Evolutionary conservation across 1,140 invertebrate species (phyloP), one percentile per base, ranked within the genome.

Genomic region (Thaumetopoea pityocampa): DNA sequence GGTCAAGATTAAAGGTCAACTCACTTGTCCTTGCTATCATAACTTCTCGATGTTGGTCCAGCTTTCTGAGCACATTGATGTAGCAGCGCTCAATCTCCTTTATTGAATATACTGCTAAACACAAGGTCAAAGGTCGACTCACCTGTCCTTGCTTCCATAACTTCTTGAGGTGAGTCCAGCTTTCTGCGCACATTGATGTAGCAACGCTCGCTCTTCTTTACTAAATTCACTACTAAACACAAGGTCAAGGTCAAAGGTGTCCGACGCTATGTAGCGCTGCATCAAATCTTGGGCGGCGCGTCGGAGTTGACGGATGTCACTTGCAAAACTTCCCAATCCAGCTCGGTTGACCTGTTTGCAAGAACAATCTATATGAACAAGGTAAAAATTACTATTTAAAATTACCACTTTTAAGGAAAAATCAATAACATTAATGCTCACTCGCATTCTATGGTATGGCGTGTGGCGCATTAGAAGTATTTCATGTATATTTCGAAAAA

Each of bases 161-260:
- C 90, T 91, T 32, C 60, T 84, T 4, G 88, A 90, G 4, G 87
- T 87, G 4, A 92, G 67, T 0, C 86, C 86, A 1, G 81, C 55
- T 24, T 72, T 77, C 12, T 73, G 54, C 0, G 86, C 86, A 2
- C 83, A 58, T 22, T 87, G 63, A 64, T 94, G 93, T 37, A 94
- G 88, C 4, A 79, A 50, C 4, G 87, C 88, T 22, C 93, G 82
- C 66, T 94, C 92, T 14, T 93, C 91, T 33, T 90, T 91, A 0
- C 84, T 86, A 63, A 94, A 94, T 26, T 91, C 89, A 0, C 86
- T 74, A 9, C 89, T 88, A 68, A 94, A 94, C 18, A 91, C 90
- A 0, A 88, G 80, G 48, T 87, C 84, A 29, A 87, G 64, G 16
- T 86, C 86, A 0, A 79, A 57, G 0, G 86, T 65, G 49, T 88